Evolutionary conservation across 2,888 invertebrate genomes (phyloP), one percentile per base, ranked within the genome.

Genomic region (Drosophila kuntzei): DNA sequence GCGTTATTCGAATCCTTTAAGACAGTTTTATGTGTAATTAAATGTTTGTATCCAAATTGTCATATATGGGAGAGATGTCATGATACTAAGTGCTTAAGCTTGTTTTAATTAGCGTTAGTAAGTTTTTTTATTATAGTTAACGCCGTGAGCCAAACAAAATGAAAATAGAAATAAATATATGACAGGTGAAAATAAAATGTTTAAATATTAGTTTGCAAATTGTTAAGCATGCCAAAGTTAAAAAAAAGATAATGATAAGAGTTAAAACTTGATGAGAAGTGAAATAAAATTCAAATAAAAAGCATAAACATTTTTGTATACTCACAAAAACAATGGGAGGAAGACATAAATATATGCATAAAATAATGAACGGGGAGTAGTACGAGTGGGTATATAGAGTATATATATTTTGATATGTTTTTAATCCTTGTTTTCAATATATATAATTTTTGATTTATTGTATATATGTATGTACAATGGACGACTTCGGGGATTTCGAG

Each of bases 281-380:
- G 14, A 66, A 71, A 43, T 47, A 50, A 71, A 53, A 58, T 58
- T 43, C 3, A 71, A 79, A 74, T 71, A 53, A 76, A 71, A 83
- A 88, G 72, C 63, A 53, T 73, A 87, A 84, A 80, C 20, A 76
- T 86, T 88, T 83, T 83, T 87, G 76, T 89, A 87, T 87, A 90
- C 87, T 87, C 87, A 87, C 87, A 87, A 87, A 89, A 84, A 83
- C 71, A 78, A 76, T 76, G 89, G 80, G 79, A 80, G 70, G 76
- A 81, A 80, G 79, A 89, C 81, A 84, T 80, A 89, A 84, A 89
- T 66, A 79, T 76, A 85, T 88, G 83, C 87, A 73, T 58, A 86
- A 83, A 71, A 71, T 68, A 88, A 86, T 83, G 86, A 79, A 66
- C 89, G 83, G 89, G 89, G 58, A 73, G 80, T 82, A 70, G 73